Evolutionary conservation across 2,797 vertebrate genomes (phyloP), one percentile per base, ranked within the genome.

Genomic region (Micromesistius poutassou): DNA sequence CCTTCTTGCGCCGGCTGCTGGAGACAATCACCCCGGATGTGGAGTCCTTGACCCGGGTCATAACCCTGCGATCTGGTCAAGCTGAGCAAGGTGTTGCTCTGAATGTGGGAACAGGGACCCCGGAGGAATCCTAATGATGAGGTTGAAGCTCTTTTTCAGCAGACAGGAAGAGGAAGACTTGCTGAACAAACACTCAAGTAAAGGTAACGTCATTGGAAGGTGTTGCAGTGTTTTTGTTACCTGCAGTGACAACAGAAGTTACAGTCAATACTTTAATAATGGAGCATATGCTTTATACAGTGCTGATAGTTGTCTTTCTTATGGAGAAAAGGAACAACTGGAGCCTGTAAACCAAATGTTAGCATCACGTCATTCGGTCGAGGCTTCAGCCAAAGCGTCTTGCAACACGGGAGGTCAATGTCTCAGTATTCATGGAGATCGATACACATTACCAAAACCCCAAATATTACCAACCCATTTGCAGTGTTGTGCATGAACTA

Each of bases 61-160:
- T 1, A 25, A 13, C 62, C 62, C 62, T 68, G 55, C 55, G 19
- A 25, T 82, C 77, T 77, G 70, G 86, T 46, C 79, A 89, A 84
- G 89, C 83, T 78, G 80, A 79, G 71, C 73, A 82, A 89, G 82
- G 81, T 80, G 79, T 36, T 81, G 71, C 78, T 86, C 71, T 25
- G 77, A 40, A 79, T 84, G 82, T 76, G 87, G 85, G 82, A 77
- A 75, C 62, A 62, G 88, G 91, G 80, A 82, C 71, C 75, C 77
- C 87, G 80, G 72, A 79, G 82, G 79, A 84, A 84, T 85, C 84
- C 87, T 89, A 83, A 89, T 85, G 88, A 86, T 86, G 77, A 74
- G 40, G 25, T 68, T 68, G 1, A 12, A 12, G 62, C n/a, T 28
- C 9, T 68, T 68, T 10, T 28, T 68, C 10, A 9, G 9, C n/a